Evolutionary conservation across 2,888 invertebrate species (phyloP), one percentile per base, ranked within the genome.

Genomic region (Apamea epomidion): DNA sequence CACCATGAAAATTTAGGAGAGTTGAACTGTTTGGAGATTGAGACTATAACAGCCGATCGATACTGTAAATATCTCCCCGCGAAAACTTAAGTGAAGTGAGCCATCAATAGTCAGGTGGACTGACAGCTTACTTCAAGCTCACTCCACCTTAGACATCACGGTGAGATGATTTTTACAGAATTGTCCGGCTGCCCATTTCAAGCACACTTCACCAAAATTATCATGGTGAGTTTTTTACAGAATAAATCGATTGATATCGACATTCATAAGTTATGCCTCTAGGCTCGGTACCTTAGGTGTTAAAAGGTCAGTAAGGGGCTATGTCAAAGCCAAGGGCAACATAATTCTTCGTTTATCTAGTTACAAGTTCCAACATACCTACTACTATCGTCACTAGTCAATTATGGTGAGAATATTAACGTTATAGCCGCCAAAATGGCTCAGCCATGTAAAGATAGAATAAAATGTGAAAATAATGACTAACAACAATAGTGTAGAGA

Each of bases 331-430:
- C 51, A 62, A 80, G 42, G 69, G 16, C 12, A 45, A 16, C 54
- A 42, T 5, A 64, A 70, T 79, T 80, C 21, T 70, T 70, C 51
- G n/a, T 29, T 70, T 79, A 64, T 64, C 32, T 79, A 5, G 32
- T 78, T 21, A 64, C 25, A 77, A 79, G 10, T 74, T 74, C 74
- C 45, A 48, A 62, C 48, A 78, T 37, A 42, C 18, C 16, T 32
- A 18, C 29, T 77, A 7, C n/a, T 58, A 29, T 51, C 18, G 25
- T 60, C 29, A 29, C 14, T 29, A 58, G 16, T 42, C 42, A 29
- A 64, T 29, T 18, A 10, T 29, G 48, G 48, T 75, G 75, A 37
- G 7, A 51, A 69, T 69, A 74, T 32, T 65, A 48, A n/a, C 7
- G 16, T 10, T 6, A 45, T 42, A 45, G 14, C 71, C 25, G 16